Conservation (phyloP, 1,140 invertebrate species). For the Bombus soroeensis region DNA sequence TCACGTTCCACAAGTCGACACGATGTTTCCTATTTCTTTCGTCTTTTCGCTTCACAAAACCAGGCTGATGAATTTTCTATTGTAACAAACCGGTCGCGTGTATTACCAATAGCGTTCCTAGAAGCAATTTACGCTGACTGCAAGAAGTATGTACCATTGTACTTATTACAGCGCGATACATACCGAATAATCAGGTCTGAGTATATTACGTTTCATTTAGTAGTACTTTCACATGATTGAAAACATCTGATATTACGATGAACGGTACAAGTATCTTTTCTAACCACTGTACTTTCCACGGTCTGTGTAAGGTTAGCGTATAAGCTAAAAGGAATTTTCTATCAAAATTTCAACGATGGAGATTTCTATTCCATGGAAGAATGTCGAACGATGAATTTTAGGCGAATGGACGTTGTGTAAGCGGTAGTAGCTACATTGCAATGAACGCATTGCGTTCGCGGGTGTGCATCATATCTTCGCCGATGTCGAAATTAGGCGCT, state of each 20-base stretch:
- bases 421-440: not conserved
- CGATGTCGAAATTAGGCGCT: not conserved
- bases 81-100: not conserved
- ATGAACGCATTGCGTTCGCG: not conserved
- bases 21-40: constrained; percentile 11
- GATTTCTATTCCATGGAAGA: not conserved
- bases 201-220: not conserved
- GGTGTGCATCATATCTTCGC: not conserved
- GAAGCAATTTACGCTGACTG: not conserved
- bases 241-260: not conserved
- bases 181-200: too few species aligned
- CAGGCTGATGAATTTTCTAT: constrained; percentile 5
- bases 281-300: not conserved
- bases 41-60: not conserved
- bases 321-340: not conserved
- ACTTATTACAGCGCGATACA: not conserved
- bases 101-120: not conserved
- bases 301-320: too few species aligned
- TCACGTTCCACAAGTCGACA: not conserved
- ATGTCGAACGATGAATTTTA: not conserved
- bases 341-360: not conserved
- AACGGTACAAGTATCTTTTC: too few species aligned
- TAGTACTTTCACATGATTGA: too few species aligned
- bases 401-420: not conserved
- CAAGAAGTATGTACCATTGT: not conserved